Base-by-base conservation (phyloP, 2,888 invertebrate genomes). In the Cheiracanthium punctorium region DNA sequence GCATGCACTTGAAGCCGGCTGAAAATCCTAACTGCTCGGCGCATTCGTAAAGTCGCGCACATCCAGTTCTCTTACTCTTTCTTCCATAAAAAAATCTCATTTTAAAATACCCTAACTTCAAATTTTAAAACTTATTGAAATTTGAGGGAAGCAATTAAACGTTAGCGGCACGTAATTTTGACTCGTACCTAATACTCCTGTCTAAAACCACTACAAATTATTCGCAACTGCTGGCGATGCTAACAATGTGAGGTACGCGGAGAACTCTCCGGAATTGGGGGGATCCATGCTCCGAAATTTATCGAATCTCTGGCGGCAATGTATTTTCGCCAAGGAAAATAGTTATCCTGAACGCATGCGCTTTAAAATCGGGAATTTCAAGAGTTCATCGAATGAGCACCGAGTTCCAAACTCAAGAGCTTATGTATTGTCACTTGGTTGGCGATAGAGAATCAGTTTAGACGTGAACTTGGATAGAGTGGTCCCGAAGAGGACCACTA, bases 331-430 rank as follows among this genome's bases (percentile, higher is more conserved):
- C 65, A 76, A 77, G 20, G 30, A 74, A 76, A 82, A 71, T 64
- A 76, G 71, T 82, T 82, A 32, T 20, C 43, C 37, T 29, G 41
- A 20, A 29, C 82, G 82, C 82, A 84, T 77, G 82, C 82, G 77
- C 37, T 28, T 24, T 24, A n/a, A 14, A 33, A 10, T 52, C 30
- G 30, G 67, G 67, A 77, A 77, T 73, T 76, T 84, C 65, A 69
- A 52, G 82, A 84, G 82, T 84, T 84, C 29, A 84, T 77, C 82
- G 82, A 77, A 77, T 73, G 73, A 77, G 70, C 77, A 84, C 43
- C 32, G 65, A 67, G 73, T 48, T 65, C 72, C 41, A 33, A 77
- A 84, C 67, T 73, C 77, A 32, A 69, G 75, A 67, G 69, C 58
- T 58, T 58, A 58, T 58, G 24, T 58, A 58, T 82, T 75, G 37